Evolutionary conservation across 2,113 vertebrate species (phyloP).

Genomic region (Anoura caudifer): DNA sequence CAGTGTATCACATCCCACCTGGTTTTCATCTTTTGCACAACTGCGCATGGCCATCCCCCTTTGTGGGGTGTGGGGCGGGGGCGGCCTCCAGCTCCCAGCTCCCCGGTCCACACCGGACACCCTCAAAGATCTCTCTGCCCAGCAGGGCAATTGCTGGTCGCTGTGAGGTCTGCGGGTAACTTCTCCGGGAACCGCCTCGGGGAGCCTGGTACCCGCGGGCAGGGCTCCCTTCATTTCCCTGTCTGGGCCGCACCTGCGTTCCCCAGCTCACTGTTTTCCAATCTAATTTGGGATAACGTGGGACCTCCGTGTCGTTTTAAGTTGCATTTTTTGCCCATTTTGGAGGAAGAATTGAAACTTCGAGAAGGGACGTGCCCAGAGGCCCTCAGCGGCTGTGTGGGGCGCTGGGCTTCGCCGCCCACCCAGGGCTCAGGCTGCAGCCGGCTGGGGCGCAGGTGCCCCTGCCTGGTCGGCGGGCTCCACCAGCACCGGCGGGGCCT

Average conservation of each 20-base stretch:
- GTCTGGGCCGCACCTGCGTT: not conserved
- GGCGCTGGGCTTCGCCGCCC: not conserved
- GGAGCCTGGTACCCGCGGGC: fast-evolving
- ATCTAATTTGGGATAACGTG: not conserved
- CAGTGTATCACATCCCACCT: fast-evolving
- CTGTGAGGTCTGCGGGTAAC: not conserved
- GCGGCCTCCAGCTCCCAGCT: not conserved
- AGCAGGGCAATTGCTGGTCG: fast-evolving
- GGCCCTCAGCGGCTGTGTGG: not conserved
- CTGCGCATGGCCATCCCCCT: not conserved
- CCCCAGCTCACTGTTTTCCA: not conserved
- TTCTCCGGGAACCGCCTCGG: fast-evolving
- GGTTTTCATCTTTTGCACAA: not conserved
- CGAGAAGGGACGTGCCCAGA: not conserved
- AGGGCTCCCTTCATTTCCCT: not conserved
- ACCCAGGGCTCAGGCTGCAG: not conserved
- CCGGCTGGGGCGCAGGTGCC: not conserved
- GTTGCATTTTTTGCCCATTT: not conserved
- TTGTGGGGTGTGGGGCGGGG: no score
- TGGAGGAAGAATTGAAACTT: not conserved
- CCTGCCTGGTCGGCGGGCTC: fast-evolving
- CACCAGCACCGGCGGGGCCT: fast-evolving
- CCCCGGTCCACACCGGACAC: fast-evolving
- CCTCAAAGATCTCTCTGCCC: not conserved
- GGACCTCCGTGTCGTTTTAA: not conserved